These are phyloP conservation scores for Actinostola sp. DNA, from an alignment of 92 coral and sea anemone species.

Conservation along the genomic window DNA sequence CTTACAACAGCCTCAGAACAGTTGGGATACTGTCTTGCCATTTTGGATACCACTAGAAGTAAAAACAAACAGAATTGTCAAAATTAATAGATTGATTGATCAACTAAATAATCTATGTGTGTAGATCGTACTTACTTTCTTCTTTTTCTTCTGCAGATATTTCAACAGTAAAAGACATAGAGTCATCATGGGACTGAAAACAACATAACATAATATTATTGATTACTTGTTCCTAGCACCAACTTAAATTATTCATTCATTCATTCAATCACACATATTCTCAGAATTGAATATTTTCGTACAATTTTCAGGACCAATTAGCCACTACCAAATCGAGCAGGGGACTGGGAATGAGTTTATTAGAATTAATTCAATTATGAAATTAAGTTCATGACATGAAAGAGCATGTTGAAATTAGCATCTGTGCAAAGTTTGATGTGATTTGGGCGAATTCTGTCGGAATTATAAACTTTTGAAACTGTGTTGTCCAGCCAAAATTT, in stretches of 20 bases:
- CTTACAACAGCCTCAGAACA: conserved; percentile 55
- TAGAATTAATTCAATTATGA: not conserved
- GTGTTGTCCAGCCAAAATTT: no score
- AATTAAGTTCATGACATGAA: no score
- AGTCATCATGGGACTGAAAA: not conserved
- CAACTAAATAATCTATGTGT: not conserved
- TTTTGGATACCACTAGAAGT: conserved; percentile 51
- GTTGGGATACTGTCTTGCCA: conserved; percentile 59
- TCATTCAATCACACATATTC: no score
- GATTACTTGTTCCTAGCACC: not conserved
- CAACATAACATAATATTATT: not conserved
- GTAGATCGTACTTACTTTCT: not conserved
- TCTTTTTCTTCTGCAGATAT: not conserved
- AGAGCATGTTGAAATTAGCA: no score
- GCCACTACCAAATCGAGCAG: no score
- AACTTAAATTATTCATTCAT: not conserved
- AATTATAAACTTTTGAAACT: no score
- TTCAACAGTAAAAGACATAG: not conserved
- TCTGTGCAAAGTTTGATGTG: no score
- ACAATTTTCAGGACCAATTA: no score
- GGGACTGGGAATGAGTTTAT: no score
- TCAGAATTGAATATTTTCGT: no score
- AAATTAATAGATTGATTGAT: not conserved
- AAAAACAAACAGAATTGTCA: not conserved
- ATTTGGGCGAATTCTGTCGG: no score